Evolutionary conservation across 1,140 invertebrate genomes (phyloP), one percentile per base, ranked within the genome.

Genomic region (Halotydeus destructor): DNA sequence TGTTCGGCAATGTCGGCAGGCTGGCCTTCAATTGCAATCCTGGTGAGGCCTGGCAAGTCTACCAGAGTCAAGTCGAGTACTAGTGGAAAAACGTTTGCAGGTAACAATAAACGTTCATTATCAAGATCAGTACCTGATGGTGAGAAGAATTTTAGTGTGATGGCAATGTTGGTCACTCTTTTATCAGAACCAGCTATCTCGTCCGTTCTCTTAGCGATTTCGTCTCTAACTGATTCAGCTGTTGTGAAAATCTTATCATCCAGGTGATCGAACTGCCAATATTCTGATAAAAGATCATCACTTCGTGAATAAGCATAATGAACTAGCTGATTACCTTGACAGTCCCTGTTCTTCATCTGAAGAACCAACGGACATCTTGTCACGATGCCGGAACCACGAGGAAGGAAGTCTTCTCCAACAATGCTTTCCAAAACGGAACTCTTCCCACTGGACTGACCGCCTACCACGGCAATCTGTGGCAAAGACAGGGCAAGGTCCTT

Each of bases 351-450:
- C 52, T 94, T 91, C 37, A 98, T 68, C 59, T 98, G 91, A 50
- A 98, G 69, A 62, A 98, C 89, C 41, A 98, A 67, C 14, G 91
- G 91, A 60, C 91, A 69, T 53, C 91, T 70, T 12, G 91, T 98
- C 5, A 97, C 91, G 60, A 98, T 98, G 32, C 91, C 91, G 47
- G 80, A 86, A 41, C 88, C 88, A 62, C 88, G 70, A 42, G 88
- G 86, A 53, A 94, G 69, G 61, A 94, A 94, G 65, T 94, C 86
- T 63, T 85, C 91, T 62, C 93, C 93, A 54, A 99, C 93, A 63
- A 99, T 97, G 67, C 97, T 98, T 68, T 98, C 93, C 54, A 98
- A 69, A 47, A 98, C 91, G 35, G 88, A 96, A 66, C 85, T 94
- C 69, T 98, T 98, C 55, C 93, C 91, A 53, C 91, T 91, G 58